Base-by-base conservation (phyloP, 30 jellyfish, hydroid and myxozoan genomes). In the Aurelia sp. region DNA sequence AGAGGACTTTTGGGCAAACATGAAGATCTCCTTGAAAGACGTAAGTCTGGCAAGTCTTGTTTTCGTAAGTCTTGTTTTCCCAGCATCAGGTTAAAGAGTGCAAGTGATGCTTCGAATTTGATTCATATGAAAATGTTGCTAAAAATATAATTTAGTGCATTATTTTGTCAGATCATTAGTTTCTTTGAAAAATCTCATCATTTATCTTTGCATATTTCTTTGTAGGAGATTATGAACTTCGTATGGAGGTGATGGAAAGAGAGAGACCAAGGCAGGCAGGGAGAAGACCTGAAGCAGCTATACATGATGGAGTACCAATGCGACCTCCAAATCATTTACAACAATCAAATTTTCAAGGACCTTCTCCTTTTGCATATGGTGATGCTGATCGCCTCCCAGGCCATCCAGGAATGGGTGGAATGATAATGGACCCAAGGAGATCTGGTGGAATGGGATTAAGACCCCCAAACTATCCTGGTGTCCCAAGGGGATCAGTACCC, bases 391-490 rank as follows among this genome's bases (percentile, higher is more conserved):
- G 84, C 9, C 18, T 82, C 13, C 92, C 92, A 19, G 92, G 92
- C 18, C 80, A 82, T 58, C 86, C 85, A 22, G 92, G 92, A 13
- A 40, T 38, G 74, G 92, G 92, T 69, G 92, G 92, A 5, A 82
- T 82, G 92, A 69, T 71, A 38, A 82, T 82, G 92, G 92, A 82
- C 61, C 92, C 92, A 35, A 41, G 53, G 9, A 59, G 92, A 82
- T 82, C 92, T 33, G 92, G 92, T 53, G 92, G 92, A 35, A 82
- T 82, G 85, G 92, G 92, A 24, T 70, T 82, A n/a, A 69, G 86
- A 57, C 92, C 86, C 18, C 92, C 92, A 69, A 50, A 47, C 35
- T 40, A 27, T 8, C 92, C 92, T 67, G 92, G 92, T n/a, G 63
- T 85, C 33, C 94, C 94, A 73, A 73, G 88, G 41, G 88, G 94